phyloP scores from a whole-genome alignment of 2,888 invertebrate genomes.

The Agrotis segetum region DNA sequence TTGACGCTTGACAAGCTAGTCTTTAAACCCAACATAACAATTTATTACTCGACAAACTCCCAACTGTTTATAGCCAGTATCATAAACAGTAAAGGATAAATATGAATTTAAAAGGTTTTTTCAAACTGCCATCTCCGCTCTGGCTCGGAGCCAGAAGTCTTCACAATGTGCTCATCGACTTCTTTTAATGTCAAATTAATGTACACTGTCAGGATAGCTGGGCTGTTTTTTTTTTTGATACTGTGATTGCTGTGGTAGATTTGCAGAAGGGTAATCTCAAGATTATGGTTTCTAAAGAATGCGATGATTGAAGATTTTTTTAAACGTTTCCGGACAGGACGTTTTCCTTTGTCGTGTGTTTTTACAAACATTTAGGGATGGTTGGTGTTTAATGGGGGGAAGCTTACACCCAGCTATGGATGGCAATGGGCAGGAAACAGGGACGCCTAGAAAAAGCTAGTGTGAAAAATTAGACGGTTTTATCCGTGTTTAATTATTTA shows the following conservation, averaged over 20 bases:
- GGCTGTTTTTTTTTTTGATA: conserved; percentile 5
- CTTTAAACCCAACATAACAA: background rate
- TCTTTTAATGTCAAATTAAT: conserved; percentile 54
- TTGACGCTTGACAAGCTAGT: background rate
- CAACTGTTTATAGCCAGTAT: conserved; percentile 30
- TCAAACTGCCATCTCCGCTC: conserved; percentile 53
- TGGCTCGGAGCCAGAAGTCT: conserved; percentile 49
- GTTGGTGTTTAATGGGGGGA: no score
- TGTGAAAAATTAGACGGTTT: no score
- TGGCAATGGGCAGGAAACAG: no score
- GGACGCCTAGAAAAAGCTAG: no score
- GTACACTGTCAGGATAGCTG: conserved; percentile 32
- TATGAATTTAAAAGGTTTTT: conserved; percentile 62
- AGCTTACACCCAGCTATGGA: no score
- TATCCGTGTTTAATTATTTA: no score
- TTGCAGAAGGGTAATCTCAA: background rate
- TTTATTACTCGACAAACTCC: conserved; percentile 26
- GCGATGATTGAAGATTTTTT: no score
- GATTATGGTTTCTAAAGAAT: no score
- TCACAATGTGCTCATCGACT: conserved; percentile 50
- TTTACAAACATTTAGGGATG: no score
- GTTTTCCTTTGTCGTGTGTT: no score
- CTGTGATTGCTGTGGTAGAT: conserved; percentile 8
- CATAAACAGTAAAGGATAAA: conserved; percentile 49
- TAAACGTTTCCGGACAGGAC: no score